These are phyloP conservation scores for Beris morrisii DNA, from an alignment of 2,888 invertebrate genomes.

Conservation along the genomic window DNA sequence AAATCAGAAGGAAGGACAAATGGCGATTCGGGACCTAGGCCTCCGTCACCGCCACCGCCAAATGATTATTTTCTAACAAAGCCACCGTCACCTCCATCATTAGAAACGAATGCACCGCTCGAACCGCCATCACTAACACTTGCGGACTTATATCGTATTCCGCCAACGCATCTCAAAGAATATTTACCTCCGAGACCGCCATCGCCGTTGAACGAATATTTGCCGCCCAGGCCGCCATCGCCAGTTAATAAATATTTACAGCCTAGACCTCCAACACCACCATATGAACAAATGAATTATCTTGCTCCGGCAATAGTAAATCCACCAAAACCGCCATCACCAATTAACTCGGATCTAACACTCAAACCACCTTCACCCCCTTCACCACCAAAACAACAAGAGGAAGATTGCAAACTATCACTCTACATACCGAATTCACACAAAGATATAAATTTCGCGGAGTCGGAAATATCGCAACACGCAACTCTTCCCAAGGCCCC, in stretches of 20 bases:
- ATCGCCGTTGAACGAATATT: constrained; percentile 16
- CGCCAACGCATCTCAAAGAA: too few relatives aligned
- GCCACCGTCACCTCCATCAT: constrained; percentile 14
- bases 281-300: not conserved
- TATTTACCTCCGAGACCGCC: constrained; percentile 8
- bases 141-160: too few relatives aligned
- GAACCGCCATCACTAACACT: too few relatives aligned
- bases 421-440: not conserved
- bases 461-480: constrained; percentile 3
- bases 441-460: constrained; percentile 11
- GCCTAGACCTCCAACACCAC: constrained; percentile 13
- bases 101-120: too few relatives aligned
- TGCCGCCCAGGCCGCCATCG: constrained; percentile 22
- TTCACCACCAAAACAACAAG: not conserved
- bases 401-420: constrained; percentile 7
- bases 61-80: constrained; percentile 20
- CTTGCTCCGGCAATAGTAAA: constrained; percentile 8
- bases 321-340: constrained; percentile 17
- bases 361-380: not conserved
- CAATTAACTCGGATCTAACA: not conserved
- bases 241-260: constrained; percentile 6
- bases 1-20: not conserved
- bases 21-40: constrained; percentile 7
- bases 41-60: constrained; percentile 13
- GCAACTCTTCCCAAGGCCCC: constrained; percentile 4